Evolutionary conservation across 2,113 vertebrate species (phyloP).

Genomic region (Spheniscus mendiculus): DNA sequence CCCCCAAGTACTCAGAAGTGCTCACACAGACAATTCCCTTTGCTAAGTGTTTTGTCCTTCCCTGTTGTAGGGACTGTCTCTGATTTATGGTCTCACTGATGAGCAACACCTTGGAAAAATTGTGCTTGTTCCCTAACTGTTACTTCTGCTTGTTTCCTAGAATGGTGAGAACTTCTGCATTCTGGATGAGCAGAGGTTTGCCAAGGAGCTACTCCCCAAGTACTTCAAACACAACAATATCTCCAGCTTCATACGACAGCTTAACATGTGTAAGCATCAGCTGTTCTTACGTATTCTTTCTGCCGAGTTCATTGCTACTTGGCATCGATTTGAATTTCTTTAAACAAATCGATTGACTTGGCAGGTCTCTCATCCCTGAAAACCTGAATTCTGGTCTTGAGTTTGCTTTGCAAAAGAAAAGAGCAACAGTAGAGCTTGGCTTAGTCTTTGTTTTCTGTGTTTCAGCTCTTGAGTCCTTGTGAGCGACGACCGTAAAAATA

Average conservation of each 20-base stretch:
- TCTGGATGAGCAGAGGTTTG: conserved; percentile 73
- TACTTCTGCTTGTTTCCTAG: conserved; percentile 31
- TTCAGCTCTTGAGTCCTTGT: background rate
- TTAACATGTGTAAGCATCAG: conserved; percentile 76
- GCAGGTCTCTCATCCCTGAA: background rate
- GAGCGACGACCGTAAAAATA: background rate
- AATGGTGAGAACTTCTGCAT: conserved; percentile 75
- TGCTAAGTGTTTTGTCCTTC: background rate
- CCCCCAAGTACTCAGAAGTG: no score
- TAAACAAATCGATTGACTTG: background rate
- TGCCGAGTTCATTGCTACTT: background rate
- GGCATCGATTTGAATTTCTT: background rate
- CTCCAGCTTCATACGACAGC: conserved; percentile 76
- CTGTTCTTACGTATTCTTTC: accelerated
- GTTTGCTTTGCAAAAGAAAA: background rate
- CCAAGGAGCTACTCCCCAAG: conserved; percentile 75
- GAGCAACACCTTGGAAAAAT: background rate
- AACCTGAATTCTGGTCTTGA: background rate
- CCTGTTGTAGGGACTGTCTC: background rate
- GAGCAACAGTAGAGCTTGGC: background rate
- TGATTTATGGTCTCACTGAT: background rate
- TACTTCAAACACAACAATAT: conserved; percentile 81
- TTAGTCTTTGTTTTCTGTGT: background rate
- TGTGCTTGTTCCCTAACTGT: background rate
- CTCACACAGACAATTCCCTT: background rate